Evolutionary conservation across 2,888 invertebrate genomes (phyloP).

Genomic region (Stratiomys singularior): DNA sequence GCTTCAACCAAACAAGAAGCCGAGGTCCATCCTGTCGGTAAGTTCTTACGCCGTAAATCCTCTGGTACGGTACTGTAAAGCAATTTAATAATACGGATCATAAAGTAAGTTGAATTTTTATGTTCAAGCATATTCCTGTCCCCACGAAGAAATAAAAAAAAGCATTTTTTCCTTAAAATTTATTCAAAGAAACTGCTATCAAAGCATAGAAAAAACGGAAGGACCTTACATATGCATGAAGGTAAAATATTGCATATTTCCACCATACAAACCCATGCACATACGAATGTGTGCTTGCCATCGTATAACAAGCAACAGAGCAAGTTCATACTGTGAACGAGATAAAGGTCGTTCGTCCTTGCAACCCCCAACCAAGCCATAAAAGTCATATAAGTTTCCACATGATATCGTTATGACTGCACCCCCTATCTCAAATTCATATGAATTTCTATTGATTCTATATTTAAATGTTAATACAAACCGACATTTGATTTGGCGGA

Average conservation of each 20-base stretch:
- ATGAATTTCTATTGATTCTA: slow-evolving; percentile 27
- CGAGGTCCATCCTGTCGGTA: slow-evolving; percentile 40
- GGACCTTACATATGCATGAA: slow-evolving; percentile 45
- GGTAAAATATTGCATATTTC: slow-evolving; percentile 33
- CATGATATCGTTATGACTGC: not conserved
- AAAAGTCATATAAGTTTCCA: slow-evolving; percentile 37
- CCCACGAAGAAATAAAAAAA: slow-evolving; percentile 36
- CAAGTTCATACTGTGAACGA: slow-evolving; percentile 30
- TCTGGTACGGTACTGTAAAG: slow-evolving; percentile 49
- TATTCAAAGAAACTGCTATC: slow-evolving; percentile 40
- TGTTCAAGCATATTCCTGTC: slow-evolving; percentile 49
- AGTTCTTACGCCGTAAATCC: slow-evolving; percentile 35
- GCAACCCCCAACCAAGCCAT: slow-evolving; percentile 19
- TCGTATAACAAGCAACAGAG: not conserved
- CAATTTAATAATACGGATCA: slow-evolving; percentile 60
- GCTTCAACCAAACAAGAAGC: not conserved
- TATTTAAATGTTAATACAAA: slow-evolving; percentile 1
- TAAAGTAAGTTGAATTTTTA: slow-evolving; percentile 57
- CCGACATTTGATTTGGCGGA: not conserved
- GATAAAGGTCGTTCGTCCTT: slow-evolving; percentile 35
- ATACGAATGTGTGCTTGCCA: not conserved
- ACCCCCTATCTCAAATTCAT: not conserved
- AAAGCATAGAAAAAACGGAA: slow-evolving; percentile 28
- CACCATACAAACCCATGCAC: not conserved
- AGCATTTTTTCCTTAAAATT: slow-evolving; percentile 30